Evolutionary conservation across 2,113 vertebrate genomes (phyloP).

Genomic region (Campylomormyrus tamandua): DNA sequence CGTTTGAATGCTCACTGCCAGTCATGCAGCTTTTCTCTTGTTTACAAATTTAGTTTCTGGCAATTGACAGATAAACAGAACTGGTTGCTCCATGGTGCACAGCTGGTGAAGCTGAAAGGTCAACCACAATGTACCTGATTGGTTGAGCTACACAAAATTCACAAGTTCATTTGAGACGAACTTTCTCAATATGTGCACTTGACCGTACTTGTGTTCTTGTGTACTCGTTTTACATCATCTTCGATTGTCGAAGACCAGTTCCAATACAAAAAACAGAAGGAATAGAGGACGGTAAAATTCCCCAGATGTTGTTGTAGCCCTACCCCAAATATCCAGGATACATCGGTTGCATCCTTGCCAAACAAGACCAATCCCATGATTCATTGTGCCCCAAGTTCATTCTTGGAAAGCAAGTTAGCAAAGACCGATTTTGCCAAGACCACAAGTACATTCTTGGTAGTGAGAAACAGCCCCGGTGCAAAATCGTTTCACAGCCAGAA

Average conservation of each 20-base stretch:
- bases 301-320: neutral
- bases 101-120: neutral
- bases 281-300: neutral
- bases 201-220: neutral
- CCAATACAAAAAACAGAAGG: neutral
- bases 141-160: neutral
- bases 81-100: neutral
- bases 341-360: neutral
- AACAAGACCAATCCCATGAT: neutral
- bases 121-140: neutral
- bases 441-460: no score
- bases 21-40: neutral
- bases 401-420: neutral
- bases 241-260: neutral
- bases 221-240: neutral
- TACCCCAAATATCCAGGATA: neutral
- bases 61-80: neutral
- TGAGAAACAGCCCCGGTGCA: no score
- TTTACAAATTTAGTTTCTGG: neutral
- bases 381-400: neutral
- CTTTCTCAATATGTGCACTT: neutral
- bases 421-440: neutral
- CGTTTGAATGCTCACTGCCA: neutral
- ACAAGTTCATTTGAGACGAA: neutral
- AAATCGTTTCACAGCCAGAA: neutral